Evolutionary conservation across 2,113 vertebrate species (phyloP), one percentile per base, ranked within the genome.

Genomic region (Toxotes jaculatrix): DNA sequence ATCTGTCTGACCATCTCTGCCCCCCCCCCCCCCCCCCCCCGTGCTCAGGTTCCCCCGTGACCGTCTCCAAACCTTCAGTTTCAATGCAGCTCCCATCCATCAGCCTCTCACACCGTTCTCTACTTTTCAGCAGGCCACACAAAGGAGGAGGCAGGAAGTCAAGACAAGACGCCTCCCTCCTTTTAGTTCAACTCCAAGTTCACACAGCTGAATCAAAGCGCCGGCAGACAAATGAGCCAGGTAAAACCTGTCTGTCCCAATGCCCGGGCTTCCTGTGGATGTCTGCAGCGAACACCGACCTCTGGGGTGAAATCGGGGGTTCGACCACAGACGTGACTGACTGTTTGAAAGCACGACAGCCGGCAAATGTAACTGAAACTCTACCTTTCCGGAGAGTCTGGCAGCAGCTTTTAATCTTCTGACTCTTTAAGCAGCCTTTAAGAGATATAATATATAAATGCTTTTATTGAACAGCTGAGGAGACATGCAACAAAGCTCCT

Each of bases 151-250:
- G 56, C 84, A 84, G 79, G 81, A 88, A 87, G 67, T 64, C 60
- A 61, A 74, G 70, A 80, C 74, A 23, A 62, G 77, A 68, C 67
- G 1, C 72, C 80, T 67, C 78, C 69, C 49, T 82, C 57, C 74
- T 70, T 74, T 68, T 32, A 80, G 87, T 76, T 91, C 81, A 90
- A 91, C 86, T 88, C 66, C 91, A 95, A 91, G 91, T 94, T 93
- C 90, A 91, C 90, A 91, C 42, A 27, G 56, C 38, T 69, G 56
- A 51, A 62, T 71, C 66, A 17, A 27, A 38, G 45, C 1, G 27
- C 68, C 59, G 43, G 55, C 69, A 65, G 73, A 87, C 76, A 53
- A 56, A 74, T 53, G 59, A 72, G 40, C 32, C 38, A 74, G 80
- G 76, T 74, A 59, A n/a, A 14, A 59, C n/a, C 21, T 14, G 10